Base-by-base conservation (phyloP, 2,113 vertebrate species). In the Ahaetulla prasina region DNA sequence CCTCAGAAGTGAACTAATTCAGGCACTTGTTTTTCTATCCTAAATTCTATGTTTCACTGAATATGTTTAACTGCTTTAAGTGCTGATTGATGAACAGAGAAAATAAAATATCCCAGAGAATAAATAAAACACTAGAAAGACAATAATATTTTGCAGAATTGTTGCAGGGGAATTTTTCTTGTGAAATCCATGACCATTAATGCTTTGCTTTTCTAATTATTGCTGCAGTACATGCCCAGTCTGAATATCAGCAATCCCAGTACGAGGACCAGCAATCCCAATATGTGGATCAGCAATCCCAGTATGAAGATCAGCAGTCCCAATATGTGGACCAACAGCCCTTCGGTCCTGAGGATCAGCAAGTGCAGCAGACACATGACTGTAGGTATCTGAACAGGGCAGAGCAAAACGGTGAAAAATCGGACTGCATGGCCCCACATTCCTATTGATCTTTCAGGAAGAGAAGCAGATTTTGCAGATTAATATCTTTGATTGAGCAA, bases 151-250 rank as follows among this genome's bases (percentile, higher is more conserved):
- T 92, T 22, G 43, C 8, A n/a, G 10, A 84, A 49, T 49, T 54
- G 50, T 60, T 85, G 23, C 53, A 4, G 16, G 8, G 43, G 1
- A n/a, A 43, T 30, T 43, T 35, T 47, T 54, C 80, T 54, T 25
- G 35, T 25, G 4, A 68, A 47, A 4, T 39, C 30, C 30, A 43
- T 57, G 39, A 50, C 14, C 8, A 85, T 60, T 43, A 23, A 23
- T n/a, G 11, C 22, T 30, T 55, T 87, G 5, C 39, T 89, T 8
- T 35, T 63, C 1, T 10, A 94, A 23, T 55, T 92, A 8, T 49
- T 87, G 47, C 25, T 49, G 0, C 68, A 97, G 97, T 96, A 85
- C 88, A 91, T 90, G 96, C 95, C 85, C 91, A 90, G 50, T 25
- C 12, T 80, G 30, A 43, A n/a, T 7, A 63, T 16, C 88, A 89